Evolutionary conservation across 2,113 vertebrate genomes (phyloP).

Genomic region (Lamprotornis superbus): DNA sequence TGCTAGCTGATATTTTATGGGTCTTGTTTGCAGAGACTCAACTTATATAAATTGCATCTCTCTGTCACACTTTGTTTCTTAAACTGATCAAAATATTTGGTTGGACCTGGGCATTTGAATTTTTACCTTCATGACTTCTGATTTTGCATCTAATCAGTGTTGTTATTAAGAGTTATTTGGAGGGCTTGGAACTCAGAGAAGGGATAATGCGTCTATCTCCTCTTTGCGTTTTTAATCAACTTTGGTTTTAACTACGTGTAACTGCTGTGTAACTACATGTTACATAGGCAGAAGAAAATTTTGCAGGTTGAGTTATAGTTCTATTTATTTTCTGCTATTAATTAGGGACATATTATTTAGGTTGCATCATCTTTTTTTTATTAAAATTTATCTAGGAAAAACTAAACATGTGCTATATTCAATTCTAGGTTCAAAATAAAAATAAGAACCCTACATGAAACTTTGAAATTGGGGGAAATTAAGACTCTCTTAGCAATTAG

Average conservation of each 20-base stretch:
- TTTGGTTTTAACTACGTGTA: background rate
- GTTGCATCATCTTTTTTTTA: background rate
- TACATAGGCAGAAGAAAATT: background rate
- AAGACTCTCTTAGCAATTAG: background rate
- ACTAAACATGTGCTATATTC: background rate
- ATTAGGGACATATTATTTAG: background rate
- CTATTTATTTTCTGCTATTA: background rate
- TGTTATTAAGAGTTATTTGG: background rate
- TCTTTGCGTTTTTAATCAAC: background rate
- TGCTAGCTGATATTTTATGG: fast-evolving
- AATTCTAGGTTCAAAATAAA: background rate
- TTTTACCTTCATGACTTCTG: background rate
- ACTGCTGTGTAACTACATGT: background rate
- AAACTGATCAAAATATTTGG: background rate
- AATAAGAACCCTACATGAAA: background rate
- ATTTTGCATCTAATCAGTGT: background rate
- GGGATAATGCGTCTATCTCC: background rate
- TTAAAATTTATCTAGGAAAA: background rate
- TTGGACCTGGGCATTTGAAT: background rate
- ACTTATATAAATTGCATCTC: background rate
- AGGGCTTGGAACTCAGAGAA: background rate
- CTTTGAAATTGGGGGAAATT: background rate
- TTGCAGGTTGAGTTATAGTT: background rate
- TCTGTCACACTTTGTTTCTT: background rate
- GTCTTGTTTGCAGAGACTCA: background rate